These are phyloP conservation scores for Formica selysi DNA, from an alignment of 1,140 invertebrate species.

Conservation along the genomic window DNA sequence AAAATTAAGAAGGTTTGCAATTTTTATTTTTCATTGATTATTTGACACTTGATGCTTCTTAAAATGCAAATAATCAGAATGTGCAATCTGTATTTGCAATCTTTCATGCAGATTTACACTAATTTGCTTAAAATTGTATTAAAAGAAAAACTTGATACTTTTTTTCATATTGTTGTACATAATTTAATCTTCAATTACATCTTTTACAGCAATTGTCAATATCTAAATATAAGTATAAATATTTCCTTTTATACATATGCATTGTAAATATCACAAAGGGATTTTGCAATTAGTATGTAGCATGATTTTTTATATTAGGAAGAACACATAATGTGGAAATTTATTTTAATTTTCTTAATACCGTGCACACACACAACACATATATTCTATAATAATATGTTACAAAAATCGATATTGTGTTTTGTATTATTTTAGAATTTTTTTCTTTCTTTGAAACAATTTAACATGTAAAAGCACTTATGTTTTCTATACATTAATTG, in stretches of 20 bases:
- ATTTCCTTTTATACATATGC: conserved; percentile 14
- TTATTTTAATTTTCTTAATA: conserved; percentile 31
- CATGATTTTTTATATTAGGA: conserved; percentile 10
- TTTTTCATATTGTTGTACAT: conserved; percentile 43
- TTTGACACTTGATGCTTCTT: background rate
- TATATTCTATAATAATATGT: background rate
- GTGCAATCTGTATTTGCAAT: conserved; percentile 50
- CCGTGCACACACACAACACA: background rate
- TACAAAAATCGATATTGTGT: background rate
- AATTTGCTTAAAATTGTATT: conserved; percentile 26
- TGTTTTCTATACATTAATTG: background rate
- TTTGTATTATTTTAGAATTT: conserved; percentile 16
- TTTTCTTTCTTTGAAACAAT: background rate
- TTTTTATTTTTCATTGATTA: conserved; percentile 5
- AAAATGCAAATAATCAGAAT: conserved; percentile 6
- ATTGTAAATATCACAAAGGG: conserved; percentile 37
- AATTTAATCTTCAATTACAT: conserved; percentile 37
- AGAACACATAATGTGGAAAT: background rate
- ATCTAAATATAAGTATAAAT: conserved; percentile 27
- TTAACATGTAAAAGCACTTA: conserved; percentile 3
- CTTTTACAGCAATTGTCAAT: conserved; percentile 28
- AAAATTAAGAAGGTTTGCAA: background rate
- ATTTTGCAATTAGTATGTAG: conserved; percentile 39
- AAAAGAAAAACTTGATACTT: background rate
- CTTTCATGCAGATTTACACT: conserved; percentile 7